phyloP scores from a whole-genome alignment of 2,113 vertebrate genomes.

The Eleginops maclovinus region DNA sequence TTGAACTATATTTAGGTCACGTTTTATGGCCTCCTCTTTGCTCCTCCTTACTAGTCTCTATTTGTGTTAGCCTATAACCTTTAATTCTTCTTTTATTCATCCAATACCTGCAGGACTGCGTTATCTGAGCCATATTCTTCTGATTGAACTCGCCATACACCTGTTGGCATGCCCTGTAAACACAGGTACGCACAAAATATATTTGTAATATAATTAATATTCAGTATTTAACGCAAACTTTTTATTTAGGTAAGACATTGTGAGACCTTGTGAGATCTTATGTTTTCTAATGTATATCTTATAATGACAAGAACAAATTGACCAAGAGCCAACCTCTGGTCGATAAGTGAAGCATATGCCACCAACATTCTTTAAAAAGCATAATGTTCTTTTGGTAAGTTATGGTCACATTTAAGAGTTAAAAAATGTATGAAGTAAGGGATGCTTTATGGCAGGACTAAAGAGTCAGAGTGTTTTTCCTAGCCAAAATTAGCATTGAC shows the following conservation, averaged over 20 bases:
- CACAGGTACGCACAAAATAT: neutral
- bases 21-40: constrained; percentile 22
- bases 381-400: too few relatives aligned
- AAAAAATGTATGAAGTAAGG: too few relatives aligned
- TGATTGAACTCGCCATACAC: constrained; percentile 14
- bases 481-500: too few relatives aligned
- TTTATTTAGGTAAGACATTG: too few relatives aligned
- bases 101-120: neutral
- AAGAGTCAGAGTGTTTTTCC: too few relatives aligned
- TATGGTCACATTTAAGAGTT: too few relatives aligned
- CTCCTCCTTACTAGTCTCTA: neutral
- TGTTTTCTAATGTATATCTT: neutral
- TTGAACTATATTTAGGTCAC: constrained; percentile 38
- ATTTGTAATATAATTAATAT: neutral
- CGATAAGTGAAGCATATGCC: too few relatives aligned
- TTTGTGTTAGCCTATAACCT: constrained; percentile 35
- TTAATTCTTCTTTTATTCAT: constrained; percentile 1
- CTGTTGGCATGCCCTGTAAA: neutral
- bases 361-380: too few relatives aligned
- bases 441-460: too few relatives aligned
- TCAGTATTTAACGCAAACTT: too few relatives aligned
- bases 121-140: constrained; percentile 9
- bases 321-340: too few relatives aligned
- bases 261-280: neutral
- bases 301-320: neutral